Evolutionary conservation across 2,888 invertebrate genomes (phyloP), one percentile per base, ranked within the genome.

Genomic region (Dilophus febrilis): DNA sequence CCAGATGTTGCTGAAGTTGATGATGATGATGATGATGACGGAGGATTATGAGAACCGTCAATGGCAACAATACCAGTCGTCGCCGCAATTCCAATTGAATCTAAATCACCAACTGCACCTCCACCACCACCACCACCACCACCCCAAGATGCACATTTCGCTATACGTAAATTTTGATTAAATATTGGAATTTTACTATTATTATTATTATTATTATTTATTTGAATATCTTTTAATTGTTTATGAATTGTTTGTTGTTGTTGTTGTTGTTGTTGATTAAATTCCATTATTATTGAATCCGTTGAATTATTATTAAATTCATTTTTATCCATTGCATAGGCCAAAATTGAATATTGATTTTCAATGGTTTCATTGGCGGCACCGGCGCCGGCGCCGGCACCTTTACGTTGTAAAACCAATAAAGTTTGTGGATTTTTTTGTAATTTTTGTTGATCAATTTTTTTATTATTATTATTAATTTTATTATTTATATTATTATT

Each of bases 71-170:
- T 17, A 58, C 59, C 40, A 57, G 56, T 44, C 57, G 50, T 37
- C 59, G 58, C 50, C 56, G 57, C 48, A 56, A 12, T 8, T 14
- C 6, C 17, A 16, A 8, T 35, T 16, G 16, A 4, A 18, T 42
- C 18, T 13, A 45, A 44, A 42, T 51, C 42, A 46, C 50, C n/a
- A n/a, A n/a, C n/a, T n/a, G n/a, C n/a, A n/a, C n/a, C n/a, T n/a
- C n/a, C n/a, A n/a, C n/a, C n/a, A n/a, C n/a, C n/a, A n/a, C n/a
- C 40, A 47, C 70, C 68, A 28, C 68, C 69, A 52, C 70, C 69
- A 42, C 74, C 72, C 80, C 79, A 76, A 27, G 77, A 74, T 56
- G 77, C 73, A 59, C 78, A 77, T 57, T 79, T 78, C 44, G 76
- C 72, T 38, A 77, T 65, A 33, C 73, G 59, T 48, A 68, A 65